phyloP scores from a whole-genome alignment of 2,797 vertebrate genomes.

The Darevskia nairensis region DNA sequence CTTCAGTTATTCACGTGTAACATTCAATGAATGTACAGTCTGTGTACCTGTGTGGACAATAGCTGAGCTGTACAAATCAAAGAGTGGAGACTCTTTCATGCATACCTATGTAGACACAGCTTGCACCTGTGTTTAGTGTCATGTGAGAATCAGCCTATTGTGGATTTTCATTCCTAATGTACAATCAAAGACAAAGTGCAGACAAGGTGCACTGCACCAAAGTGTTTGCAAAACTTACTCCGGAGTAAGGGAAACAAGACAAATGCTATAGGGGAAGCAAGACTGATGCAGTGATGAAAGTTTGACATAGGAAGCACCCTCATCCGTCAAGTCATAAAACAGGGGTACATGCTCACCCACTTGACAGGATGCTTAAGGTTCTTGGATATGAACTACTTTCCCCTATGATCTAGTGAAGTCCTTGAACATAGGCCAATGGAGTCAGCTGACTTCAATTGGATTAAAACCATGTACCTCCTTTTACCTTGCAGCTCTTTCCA shows the following conservation, averaged over 20 bases:
- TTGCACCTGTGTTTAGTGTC: too few relatives aligned
- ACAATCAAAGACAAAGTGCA: not conserved
- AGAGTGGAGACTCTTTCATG: too few relatives aligned
- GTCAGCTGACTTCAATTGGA: not conserved
- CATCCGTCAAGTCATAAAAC: not conserved
- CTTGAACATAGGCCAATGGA: not conserved
- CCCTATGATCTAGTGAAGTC: not conserved
- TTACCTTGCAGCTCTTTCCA: not conserved
- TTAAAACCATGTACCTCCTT: conserved; percentile 2
- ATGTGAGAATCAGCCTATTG: too few relatives aligned
- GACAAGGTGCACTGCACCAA: not conserved
- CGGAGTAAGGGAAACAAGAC: not conserved
- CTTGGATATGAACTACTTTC: not conserved
- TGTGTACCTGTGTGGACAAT: too few relatives aligned
- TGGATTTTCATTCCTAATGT: too few relatives aligned
- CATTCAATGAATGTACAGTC: too few relatives aligned
- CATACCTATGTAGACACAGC: too few relatives aligned
- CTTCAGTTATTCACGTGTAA: too few relatives aligned
- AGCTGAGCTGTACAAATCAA: too few relatives aligned
- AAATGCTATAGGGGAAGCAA: not conserved
- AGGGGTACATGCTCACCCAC: not conserved
- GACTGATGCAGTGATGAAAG: not conserved
- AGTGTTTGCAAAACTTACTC: not conserved
- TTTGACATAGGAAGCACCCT: not conserved
- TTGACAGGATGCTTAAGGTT: not conserved